Percentiles rank a stretch among this genome's conserved stretches.
phyloP scores from a whole-genome alignment of 2,797 vertebrate genomes.

The Micromesistius poutassou region DNA sequence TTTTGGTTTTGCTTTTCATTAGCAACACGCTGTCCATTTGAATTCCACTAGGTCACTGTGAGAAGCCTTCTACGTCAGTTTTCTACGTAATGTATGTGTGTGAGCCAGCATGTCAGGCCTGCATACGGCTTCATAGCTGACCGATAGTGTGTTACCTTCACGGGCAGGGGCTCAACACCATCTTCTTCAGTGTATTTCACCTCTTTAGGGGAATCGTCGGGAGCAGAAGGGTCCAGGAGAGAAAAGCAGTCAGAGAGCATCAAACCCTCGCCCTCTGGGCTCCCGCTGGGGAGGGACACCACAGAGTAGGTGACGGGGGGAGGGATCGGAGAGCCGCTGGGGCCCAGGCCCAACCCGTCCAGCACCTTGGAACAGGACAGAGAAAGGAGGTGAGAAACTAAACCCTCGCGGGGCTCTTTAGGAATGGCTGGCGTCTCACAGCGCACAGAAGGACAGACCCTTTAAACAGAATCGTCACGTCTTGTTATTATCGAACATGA shows the following conservation, averaged over 20 bases:
- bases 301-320: slow-evolving; percentile 74
- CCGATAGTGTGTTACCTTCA: not conserved
- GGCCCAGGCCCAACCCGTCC: slow-evolving; percentile 76
- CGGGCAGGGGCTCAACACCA: not conserved
- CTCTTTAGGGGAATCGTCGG: slow-evolving; percentile 54
- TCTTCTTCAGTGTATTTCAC: slow-evolving; percentile 54
- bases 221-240: slow-evolving; percentile 59
- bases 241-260: slow-evolving; percentile 68
- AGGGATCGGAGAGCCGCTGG: slow-evolving; percentile 71
- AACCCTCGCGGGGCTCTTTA: not conserved
- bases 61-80: not conserved
- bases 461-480: no score
- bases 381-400: not conserved
- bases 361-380: slow-evolving; percentile 71
- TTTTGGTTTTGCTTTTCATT: no score
- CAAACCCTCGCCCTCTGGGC: slow-evolving; percentile 26
- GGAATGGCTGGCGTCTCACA: not conserved
- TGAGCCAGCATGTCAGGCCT: not conserved
- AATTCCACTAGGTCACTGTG: not conserved
- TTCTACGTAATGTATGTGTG: not conserved
- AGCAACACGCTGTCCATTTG: not conserved
- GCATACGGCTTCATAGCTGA: no score
- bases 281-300: slow-evolving; percentile 70
- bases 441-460: no score
- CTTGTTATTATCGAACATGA: no score